Conservation (phyloP, 2,888 invertebrate species). For the Eupithecia vulgata region DNA sequence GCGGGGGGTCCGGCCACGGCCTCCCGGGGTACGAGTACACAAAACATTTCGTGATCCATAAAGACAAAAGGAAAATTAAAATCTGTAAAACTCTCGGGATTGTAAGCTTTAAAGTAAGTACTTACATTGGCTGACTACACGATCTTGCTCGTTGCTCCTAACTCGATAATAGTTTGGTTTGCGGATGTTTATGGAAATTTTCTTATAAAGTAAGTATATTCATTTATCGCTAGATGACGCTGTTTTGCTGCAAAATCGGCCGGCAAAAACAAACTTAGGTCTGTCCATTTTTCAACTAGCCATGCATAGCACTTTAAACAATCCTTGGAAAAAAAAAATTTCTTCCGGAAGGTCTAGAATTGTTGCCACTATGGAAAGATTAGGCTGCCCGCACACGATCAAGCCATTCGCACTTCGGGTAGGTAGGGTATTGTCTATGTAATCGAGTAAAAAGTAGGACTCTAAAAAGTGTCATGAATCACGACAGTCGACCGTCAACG, state of each 20-base stretch:
- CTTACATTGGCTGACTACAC: constrained; percentile 46
- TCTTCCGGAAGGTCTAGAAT: no score
- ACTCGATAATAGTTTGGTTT: not conserved
- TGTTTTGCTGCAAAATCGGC: not conserved
- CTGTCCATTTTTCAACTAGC: not conserved
- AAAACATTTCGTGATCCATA: constrained; percentile 83
- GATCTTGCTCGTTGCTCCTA: constrained; percentile 14
- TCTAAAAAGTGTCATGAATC: no score
- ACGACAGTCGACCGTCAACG: no score
- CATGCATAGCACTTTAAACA: not conserved
- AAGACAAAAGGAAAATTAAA: constrained; percentile 83
- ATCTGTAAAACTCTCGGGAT: constrained; percentile 74
- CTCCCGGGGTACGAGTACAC: constrained; percentile 78
- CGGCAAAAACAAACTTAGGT: not conserved
- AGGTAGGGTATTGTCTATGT: no score
- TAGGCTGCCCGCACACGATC: no score
- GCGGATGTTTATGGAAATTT: not conserved
- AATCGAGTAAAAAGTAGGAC: no score
- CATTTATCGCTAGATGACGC: not conserved
- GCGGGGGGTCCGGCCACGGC: constrained; percentile 73
- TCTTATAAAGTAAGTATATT: not conserved
- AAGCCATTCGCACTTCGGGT: no score
- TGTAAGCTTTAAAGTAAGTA: constrained; percentile 45
- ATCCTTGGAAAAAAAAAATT: no score
- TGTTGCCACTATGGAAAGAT: no score